phyloP scores from a whole-genome alignment of 1,140 invertebrate genomes.

The Pomacea maculata region DNA sequence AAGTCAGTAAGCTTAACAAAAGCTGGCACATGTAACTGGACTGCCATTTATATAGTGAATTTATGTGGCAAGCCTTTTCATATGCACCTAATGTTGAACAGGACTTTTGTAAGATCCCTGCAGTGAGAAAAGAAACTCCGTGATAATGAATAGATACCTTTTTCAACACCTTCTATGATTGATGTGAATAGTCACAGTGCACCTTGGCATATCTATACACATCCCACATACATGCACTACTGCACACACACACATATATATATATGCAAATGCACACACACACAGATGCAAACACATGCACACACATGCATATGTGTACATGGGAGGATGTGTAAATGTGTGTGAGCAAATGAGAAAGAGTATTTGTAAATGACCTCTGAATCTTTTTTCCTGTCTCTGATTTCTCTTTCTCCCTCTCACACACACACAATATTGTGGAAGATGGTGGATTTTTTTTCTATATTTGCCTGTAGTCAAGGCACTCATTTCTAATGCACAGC shows the following conservation, averaged over 20 bases:
- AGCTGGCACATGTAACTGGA: too few species aligned
- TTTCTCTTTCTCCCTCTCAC: background rate
- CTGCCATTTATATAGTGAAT: too few species aligned
- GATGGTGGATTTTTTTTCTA: background rate
- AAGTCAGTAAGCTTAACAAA: too few species aligned
- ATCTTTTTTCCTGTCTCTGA: background rate
- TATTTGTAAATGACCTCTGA: background rate
- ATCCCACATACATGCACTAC: background rate
- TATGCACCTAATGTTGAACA: too few species aligned
- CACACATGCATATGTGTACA: constrained; percentile 1
- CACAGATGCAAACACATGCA: background rate
- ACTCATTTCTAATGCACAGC: background rate
- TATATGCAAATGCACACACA: background rate
- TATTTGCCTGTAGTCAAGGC: background rate
- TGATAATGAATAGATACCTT: too few species aligned
- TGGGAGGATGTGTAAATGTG: background rate
- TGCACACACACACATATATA: background rate
- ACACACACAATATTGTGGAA: background rate
- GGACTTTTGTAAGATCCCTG: too few species aligned
- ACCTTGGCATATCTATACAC: too few species aligned
- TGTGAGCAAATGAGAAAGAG: background rate
- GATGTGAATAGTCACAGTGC: too few species aligned
- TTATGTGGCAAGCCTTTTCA: too few species aligned
- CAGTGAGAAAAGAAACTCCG: too few species aligned
- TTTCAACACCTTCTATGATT: too few species aligned